Evolutionary conservation across 2,113 vertebrate species (phyloP), one percentile per base, ranked within the genome.

Genomic region (Mus spicilegus): DNA sequence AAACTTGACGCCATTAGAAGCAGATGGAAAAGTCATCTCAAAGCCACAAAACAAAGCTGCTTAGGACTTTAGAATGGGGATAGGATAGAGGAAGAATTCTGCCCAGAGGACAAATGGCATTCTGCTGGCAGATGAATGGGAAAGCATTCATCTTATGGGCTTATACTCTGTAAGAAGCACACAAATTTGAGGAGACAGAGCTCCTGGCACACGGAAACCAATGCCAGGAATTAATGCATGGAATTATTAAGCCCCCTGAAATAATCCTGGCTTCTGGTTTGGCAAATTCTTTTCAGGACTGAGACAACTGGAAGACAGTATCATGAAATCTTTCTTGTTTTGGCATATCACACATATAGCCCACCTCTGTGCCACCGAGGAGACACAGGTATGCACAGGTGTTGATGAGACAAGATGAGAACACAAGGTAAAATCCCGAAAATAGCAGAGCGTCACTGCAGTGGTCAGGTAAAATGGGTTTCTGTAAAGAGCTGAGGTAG

Each of bases 101-200:
- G 73, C 65, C 95, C 42, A 78, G 69, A 95, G 54, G 3, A 85
- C 75, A 72, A 67, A 67, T 24, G 9, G 56, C 54, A 30, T 75
- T 76, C 54, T 51, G 46, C 51, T 42, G 49, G 76, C 24, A n/a
- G n/a, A 10, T 61, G 69, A 39, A 42, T 73, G n/a, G 30, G 13
- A 91, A 93, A 75, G 63, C 39, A 84, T 89, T 9, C 5, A 28
- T 22, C 56, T 70, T 78, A 49, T 49, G 54, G 13, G 22, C 39
- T 84, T 91, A 86, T 90, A 54, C 61, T 87, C 75, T 85, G 7
- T 54, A 63, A 96, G 33, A 82, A 92, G 87, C 14, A 56, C 67
- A 90, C 22, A 93, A 90, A 80, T 88, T 46, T 42, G 13, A 95
- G 5, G 6, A 10, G 76, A 51, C 33, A 54, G 72, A 85, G 46